phyloP scores from a whole-genome alignment of 2,113 vertebrate species.

The Coptodon rendalli region DNA sequence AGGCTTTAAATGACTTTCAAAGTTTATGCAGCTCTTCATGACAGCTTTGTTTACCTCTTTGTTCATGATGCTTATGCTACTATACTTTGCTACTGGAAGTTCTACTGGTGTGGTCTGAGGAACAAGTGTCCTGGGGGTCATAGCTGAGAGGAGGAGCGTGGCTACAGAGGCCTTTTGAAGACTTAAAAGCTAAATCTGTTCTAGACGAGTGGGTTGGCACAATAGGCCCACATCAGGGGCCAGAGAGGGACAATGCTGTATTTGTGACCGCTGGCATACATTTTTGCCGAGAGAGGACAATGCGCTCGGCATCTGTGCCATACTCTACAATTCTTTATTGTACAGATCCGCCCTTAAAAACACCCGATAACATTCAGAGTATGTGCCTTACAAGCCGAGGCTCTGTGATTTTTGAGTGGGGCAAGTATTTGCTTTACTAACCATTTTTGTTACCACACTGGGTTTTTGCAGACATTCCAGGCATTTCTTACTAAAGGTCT shows the following conservation, averaged over 20 bases:
- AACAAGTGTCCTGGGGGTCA: background rate
- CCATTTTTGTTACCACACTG: background rate
- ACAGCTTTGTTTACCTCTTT: background rate
- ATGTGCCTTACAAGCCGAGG: background rate
- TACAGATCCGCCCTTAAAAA: constrained; percentile 42
- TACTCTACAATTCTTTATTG: constrained; percentile 63
- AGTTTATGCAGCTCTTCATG: background rate
- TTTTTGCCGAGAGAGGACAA: constrained; percentile 42
- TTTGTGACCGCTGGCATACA: constrained; percentile 57
- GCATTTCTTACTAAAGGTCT: background rate
- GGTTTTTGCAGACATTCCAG: constrained; percentile 3
- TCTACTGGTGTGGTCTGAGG: constrained; percentile 2
- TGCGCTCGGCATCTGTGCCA: constrained; percentile 28
- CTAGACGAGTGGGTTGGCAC: constrained; percentile 45
- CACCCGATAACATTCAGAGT: constrained; percentile 10
- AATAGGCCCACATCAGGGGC: constrained; percentile 53
- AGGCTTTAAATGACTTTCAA: background rate
- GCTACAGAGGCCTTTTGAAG: constrained; percentile 23
- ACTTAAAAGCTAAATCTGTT: constrained; percentile 54
- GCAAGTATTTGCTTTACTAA: constrained; percentile 23
- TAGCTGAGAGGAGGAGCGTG: constrained; percentile 29
- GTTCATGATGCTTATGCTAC: background rate
- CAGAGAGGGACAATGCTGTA: constrained; percentile 53
- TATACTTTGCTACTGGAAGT: background rate
- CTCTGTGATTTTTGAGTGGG: constrained; percentile 31